Percentiles rank a stretch among this genome's conserved stretches.
These are phyloP conservation scores for Apotomis betuletana DNA, from an alignment of 2,888 invertebrate genomes.

Conservation along the genomic window DNA sequence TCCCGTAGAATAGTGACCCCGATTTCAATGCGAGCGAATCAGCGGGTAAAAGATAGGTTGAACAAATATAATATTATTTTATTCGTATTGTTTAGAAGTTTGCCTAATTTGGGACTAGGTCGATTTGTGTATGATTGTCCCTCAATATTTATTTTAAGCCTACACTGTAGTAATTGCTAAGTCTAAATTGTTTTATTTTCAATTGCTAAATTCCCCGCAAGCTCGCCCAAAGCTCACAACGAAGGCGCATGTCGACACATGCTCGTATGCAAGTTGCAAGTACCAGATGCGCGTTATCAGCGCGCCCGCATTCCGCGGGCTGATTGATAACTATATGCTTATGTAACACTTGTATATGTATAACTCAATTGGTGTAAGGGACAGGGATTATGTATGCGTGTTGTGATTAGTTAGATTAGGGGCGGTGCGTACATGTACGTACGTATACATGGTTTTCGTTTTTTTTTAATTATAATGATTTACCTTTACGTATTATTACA, in stretches of 20 bases:
- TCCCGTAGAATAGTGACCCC: too few species aligned
- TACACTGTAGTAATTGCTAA: background rate
- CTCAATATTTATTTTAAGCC: too few species aligned
- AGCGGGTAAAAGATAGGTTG: too few species aligned
- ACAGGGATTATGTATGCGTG: background rate
- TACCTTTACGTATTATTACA: too few species aligned
- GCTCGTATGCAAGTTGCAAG: conserved; percentile 1
- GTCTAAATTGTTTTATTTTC: background rate
- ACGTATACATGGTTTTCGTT: too few species aligned
- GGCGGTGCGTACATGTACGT: background rate
- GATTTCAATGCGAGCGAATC: too few species aligned
- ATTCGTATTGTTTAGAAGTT: too few species aligned
- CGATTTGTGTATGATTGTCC: too few species aligned
- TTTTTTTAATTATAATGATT: too few species aligned
- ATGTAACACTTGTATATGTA: conserved; percentile 29
- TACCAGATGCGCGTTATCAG: conserved; percentile 33
- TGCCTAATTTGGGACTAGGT: too few species aligned
- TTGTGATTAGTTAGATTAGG: background rate
- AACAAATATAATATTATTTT: too few species aligned
- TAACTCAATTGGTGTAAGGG: conserved; percentile 7
- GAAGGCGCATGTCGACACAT: conserved; percentile 29
- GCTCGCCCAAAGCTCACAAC: conserved; percentile 29
- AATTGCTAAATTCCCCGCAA: conserved; percentile 8
- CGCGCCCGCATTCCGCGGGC: conserved; percentile 39
- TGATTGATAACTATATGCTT: conserved; percentile 41